A percentile compares a stretch with the other conserved stretches of the same genome.
Conservation (phyloP, 2,113 vertebrate species). For the Struthio camelus region DNA sequence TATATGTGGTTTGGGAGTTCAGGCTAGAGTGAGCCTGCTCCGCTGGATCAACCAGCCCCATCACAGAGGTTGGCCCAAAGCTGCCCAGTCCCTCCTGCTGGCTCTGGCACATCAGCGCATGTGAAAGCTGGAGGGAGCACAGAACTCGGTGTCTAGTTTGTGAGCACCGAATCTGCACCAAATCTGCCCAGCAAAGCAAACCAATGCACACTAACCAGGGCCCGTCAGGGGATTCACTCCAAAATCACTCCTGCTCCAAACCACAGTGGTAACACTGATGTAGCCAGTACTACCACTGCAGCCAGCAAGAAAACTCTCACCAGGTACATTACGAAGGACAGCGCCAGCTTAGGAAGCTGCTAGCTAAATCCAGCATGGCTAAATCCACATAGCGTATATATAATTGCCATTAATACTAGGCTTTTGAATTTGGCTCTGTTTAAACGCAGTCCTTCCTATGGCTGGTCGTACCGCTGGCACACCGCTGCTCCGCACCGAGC, state of each 20-base stretch:
- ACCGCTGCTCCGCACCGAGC: not conserved
- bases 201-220: not conserved
- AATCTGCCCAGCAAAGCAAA: not conserved
- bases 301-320: not conserved
- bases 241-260: not conserved
- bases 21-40: not conserved
- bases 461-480: fast-evolving
- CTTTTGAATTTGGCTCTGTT: not conserved
- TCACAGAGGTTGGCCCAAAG: too few species aligned
- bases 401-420: not conserved
- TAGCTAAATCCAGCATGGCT: not conserved
- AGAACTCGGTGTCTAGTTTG: too few species aligned
- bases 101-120: too few species aligned
- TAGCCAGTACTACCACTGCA: not conserved
- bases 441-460: not conserved
- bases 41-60: too few species aligned
- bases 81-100: too few species aligned
- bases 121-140: too few species aligned
- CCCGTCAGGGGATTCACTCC: not conserved
- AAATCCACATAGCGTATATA: fast-evolving
- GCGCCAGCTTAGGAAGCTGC: not conserved
- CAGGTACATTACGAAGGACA: not conserved
- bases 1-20: not conserved
- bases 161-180: too few species aligned
- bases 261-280: not conserved